These are phyloP conservation scores for Adelosebastes latens DNA, from an alignment of 2,797 vertebrate genomes.

Conservation along the genomic window DNA sequence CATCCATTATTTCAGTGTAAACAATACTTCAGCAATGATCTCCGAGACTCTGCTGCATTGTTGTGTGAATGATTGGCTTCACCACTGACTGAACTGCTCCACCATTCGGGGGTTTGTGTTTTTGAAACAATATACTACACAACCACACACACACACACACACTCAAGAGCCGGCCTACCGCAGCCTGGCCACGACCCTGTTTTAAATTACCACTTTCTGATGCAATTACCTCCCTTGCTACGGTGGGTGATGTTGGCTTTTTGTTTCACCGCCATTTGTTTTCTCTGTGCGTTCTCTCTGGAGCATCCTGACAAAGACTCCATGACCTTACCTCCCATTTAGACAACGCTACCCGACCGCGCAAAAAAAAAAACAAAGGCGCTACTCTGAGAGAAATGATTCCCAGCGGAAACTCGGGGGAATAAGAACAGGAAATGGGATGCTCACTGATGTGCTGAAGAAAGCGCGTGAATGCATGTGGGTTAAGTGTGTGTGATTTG, in stretches of 20 bases:
- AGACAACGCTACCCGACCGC: conserved; percentile 14
- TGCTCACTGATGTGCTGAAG: conserved; percentile 41
- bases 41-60: background rate
- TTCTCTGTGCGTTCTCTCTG: conserved; percentile 28
- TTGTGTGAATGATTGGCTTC: conserved; percentile 45
- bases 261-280: conserved; percentile 65
- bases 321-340: conserved; percentile 61
- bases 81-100: conserved; percentile 26
- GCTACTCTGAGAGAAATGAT: conserved; percentile 11
- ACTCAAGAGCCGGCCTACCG: background rate
- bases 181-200: conserved; percentile 36
- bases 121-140: conserved; percentile 6
- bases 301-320: conserved; percentile 60
- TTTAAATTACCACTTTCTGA: conserved; percentile 72
- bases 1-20: conserved; percentile 61
- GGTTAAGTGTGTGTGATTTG: background rate
- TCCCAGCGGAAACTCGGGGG: conserved; percentile 30
- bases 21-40: conserved; percentile 51
- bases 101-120: conserved; percentile 5
- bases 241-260: conserved; percentile 45
- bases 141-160: conserved; percentile 2
- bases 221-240: conserved; percentile 62
- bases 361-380: conserved; percentile 7
- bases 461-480: background rate
- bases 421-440: conserved; percentile 48